Percentiles rank a stretch among this genome's conserved stretches.
These are phyloP conservation scores for Odontocerum albicorne DNA, from an alignment of 2,888 invertebrate genomes.

Conservation along the genomic window DNA sequence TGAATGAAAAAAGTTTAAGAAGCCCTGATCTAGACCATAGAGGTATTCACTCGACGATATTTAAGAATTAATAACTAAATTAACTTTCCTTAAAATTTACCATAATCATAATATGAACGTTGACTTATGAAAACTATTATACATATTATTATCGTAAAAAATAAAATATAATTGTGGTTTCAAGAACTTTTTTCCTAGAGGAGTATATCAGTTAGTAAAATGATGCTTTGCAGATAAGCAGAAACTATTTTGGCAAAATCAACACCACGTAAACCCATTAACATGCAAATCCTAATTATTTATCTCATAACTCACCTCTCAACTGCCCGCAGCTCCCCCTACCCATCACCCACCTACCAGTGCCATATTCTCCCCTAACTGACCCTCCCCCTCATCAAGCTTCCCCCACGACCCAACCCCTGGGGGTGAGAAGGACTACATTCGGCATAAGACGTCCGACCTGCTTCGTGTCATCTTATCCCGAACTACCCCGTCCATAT, in stretches of 20 bases:
- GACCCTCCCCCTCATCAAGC: constrained; percentile 19
- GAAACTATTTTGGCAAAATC: constrained; percentile 8
- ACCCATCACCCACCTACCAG: neutral
- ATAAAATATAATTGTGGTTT: no score
- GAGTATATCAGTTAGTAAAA: no score
- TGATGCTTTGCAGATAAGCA: no score
- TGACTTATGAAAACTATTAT: no score
- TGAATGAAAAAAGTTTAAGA: no score
- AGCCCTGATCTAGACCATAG: no score
- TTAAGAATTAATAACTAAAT: no score
- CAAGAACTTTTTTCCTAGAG: no score
- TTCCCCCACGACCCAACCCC: constrained; percentile 10
- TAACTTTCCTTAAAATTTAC: no score
- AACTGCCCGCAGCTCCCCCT: constrained; percentile 12
- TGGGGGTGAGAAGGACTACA: constrained; percentile 28
- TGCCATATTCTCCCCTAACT: neutral
- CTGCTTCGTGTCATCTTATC: constrained; percentile 36
- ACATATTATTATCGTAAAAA: no score
- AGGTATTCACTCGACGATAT: no score
- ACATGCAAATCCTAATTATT: constrained; percentile 29
- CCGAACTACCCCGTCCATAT: constrained; percentile 11
- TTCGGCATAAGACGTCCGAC: constrained; percentile 37
- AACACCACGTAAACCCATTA: constrained; percentile 20
- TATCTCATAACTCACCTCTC: constrained; percentile 24
- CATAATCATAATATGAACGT: no score